Conservation (phyloP, 2,113 vertebrate genomes). For the Salminus brasiliensis region DNA sequence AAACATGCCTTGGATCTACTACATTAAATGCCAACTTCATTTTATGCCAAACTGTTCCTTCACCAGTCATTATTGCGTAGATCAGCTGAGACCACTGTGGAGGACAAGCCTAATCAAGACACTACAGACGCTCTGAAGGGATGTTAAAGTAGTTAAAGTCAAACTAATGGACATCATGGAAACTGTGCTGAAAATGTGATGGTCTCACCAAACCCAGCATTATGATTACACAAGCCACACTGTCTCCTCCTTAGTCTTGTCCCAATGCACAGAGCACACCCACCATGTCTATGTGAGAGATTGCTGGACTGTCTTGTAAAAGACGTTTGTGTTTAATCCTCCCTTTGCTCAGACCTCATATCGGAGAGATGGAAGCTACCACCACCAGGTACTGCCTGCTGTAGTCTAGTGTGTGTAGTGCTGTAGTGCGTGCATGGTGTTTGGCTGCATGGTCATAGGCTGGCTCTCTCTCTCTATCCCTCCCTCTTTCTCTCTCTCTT, state of each 20-base stretch:
- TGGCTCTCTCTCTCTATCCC: not conserved
- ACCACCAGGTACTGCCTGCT: conserved; percentile 76
- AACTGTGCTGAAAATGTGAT: no score
- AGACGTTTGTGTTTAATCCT: conserved; percentile 58
- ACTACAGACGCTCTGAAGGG: no score
- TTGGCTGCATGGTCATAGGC: conserved; percentile 29
- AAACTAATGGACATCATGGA: not conserved
- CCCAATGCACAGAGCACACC: not conserved
- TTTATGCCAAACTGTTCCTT: no score
- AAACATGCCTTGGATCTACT: no score
- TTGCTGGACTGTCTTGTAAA: not conserved
- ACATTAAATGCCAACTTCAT: not conserved
- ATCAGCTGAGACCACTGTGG: not conserved
- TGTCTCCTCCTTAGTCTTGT: not conserved
- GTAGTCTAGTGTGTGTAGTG: conserved; percentile 13
- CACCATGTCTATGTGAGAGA: not conserved
- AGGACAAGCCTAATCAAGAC: no score
- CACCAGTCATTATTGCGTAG: not conserved
- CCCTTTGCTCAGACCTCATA: conserved; percentile 76
- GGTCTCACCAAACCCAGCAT: no score
- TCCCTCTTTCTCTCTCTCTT: no score
- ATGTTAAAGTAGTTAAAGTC: not conserved
- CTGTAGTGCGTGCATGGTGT: conserved; percentile 33
- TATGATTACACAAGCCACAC: not conserved
- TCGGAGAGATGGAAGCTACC: conserved; percentile 79